phyloP scores from a whole-genome alignment of 2,888 invertebrate species.

The Pollenia griseotomentosa region DNA sequence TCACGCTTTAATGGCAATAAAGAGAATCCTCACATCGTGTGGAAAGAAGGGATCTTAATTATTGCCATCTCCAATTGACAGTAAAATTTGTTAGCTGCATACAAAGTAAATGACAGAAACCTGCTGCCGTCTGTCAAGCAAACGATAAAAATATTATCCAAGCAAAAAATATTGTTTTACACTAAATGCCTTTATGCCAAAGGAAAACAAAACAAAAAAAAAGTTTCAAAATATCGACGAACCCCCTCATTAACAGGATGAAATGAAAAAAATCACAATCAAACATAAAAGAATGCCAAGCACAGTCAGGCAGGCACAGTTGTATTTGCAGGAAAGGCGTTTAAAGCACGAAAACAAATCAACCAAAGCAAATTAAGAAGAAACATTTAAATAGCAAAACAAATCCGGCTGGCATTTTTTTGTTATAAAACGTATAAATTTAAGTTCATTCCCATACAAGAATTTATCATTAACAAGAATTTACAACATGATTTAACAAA shows the following conservation, averaged over 20 bases:
- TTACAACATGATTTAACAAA: slow-evolving; percentile 55
- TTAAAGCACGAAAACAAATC: slow-evolving; percentile 61
- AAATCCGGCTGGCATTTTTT: slow-evolving; percentile 76
- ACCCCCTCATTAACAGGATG: slow-evolving; percentile 66
- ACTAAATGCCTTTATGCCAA: slow-evolving; percentile 32
- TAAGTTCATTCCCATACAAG: slow-evolving; percentile 6
- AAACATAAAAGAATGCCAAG: slow-evolving; percentile 53
- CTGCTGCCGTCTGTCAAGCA: slow-evolving; percentile 81
- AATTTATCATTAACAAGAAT: slow-evolving; percentile 69
- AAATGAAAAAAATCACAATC: slow-evolving; percentile 53
- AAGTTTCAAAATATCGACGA: slow-evolving; percentile 59
- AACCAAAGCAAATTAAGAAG: slow-evolving; percentile 82
- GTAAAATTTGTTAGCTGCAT: slow-evolving; percentile 19
- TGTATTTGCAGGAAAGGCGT: slow-evolving; percentile 54
- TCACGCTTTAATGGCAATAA: slow-evolving; percentile 77
- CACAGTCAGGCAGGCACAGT: slow-evolving; percentile 24
- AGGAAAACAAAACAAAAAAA: slow-evolving; percentile 61
- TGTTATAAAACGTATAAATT: slow-evolving; percentile 74
- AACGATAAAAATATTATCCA: slow-evolving; percentile 82
- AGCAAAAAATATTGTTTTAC: slow-evolving; percentile 75
- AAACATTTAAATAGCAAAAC: slow-evolving; percentile 84
- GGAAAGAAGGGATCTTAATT: slow-evolving; percentile 21
- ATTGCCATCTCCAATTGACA: slow-evolving; percentile 40
- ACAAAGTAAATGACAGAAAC: slow-evolving; percentile 75
- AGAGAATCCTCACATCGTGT: neutral